phyloP scores from a whole-genome alignment of 1,140 invertebrate genomes.

The Micrasema longulum region DNA sequence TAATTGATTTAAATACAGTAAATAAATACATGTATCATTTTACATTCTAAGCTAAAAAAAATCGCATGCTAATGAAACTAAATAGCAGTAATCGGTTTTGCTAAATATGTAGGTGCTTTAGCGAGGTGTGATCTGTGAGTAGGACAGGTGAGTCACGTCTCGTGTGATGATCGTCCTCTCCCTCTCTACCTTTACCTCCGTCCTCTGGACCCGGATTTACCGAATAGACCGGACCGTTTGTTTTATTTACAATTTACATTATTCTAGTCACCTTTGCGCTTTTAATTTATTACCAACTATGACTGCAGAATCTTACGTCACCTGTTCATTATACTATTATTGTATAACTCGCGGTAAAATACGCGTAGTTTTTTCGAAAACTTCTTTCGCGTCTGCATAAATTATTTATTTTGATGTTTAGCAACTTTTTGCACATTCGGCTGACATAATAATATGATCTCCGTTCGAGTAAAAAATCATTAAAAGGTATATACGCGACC shows the following conservation, averaged over 20 bases:
- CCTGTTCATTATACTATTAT: background rate
- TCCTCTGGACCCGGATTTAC: constrained; percentile 32
- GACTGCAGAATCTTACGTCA: constrained; percentile 12
- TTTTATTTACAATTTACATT: constrained; percentile 23
- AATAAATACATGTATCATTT: background rate
- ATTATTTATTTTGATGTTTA: too few species aligned
- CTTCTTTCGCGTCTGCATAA: background rate
- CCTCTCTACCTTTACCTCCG: background rate
- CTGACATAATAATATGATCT: too few species aligned
- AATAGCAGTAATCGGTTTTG: background rate
- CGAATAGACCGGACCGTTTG: background rate
- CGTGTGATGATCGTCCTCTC: background rate
- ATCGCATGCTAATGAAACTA: background rate
- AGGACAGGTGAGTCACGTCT: background rate
- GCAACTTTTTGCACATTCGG: too few species aligned
- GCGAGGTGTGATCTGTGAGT: background rate
- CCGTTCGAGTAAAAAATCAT: too few species aligned
- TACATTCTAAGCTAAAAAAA: background rate
- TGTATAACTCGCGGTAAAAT: background rate
- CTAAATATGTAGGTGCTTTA: background rate
- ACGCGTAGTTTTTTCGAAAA: background rate
- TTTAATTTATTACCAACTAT: constrained; percentile 9
- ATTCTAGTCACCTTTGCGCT: constrained; percentile 26
- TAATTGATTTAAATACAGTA: background rate
- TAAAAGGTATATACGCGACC: too few species aligned